These are phyloP conservation scores for Nanorana parkeri DNA, from an alignment of 2,113 vertebrate species.

Conservation along the genomic window DNA sequence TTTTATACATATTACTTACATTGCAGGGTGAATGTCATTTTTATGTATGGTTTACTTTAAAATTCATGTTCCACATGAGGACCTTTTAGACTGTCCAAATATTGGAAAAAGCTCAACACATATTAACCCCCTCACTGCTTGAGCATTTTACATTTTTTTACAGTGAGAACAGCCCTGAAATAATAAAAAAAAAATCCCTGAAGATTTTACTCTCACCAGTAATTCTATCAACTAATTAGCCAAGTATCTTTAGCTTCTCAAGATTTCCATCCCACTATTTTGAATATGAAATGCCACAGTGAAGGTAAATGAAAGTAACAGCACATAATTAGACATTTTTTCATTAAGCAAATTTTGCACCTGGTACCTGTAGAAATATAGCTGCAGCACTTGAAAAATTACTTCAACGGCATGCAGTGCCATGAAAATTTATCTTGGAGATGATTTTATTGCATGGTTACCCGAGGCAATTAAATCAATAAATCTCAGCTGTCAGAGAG, in stretches of 20 bases:
- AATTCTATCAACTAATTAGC: slow-evolving; percentile 77
- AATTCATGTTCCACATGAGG: too few species aligned
- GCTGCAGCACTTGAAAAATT: slow-evolving; percentile 87
- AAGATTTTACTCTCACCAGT: slow-evolving; percentile 7
- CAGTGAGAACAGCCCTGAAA: background rate
- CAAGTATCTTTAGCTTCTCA: slow-evolving; percentile 70
- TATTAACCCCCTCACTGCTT: background rate
- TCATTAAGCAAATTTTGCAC: slow-evolving; percentile 87
- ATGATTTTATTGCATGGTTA: slow-evolving; percentile 96
- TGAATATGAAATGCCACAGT: slow-evolving; percentile 50
- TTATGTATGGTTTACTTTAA: too few species aligned
- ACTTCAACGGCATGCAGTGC: slow-evolving; percentile 79
- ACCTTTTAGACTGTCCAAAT: background rate
- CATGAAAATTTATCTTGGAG: slow-evolving; percentile 92
- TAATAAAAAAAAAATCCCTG: background rate
- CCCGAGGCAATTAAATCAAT: slow-evolving; percentile 94
- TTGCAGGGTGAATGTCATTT: too few species aligned
- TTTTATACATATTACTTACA: too few species aligned
- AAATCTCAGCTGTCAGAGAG: slow-evolving; percentile 89
- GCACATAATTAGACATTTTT: slow-evolving; percentile 78
- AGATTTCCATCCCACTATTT: slow-evolving; percentile 58
- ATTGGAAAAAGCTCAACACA: background rate
- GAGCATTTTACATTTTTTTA: background rate
- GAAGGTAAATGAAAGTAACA: slow-evolving; percentile 55
- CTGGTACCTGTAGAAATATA: slow-evolving; percentile 87